Evolutionary conservation across 92 coral and sea anemone species (phyloP).

Genomic region (Pocillopora meandrina): DNA sequence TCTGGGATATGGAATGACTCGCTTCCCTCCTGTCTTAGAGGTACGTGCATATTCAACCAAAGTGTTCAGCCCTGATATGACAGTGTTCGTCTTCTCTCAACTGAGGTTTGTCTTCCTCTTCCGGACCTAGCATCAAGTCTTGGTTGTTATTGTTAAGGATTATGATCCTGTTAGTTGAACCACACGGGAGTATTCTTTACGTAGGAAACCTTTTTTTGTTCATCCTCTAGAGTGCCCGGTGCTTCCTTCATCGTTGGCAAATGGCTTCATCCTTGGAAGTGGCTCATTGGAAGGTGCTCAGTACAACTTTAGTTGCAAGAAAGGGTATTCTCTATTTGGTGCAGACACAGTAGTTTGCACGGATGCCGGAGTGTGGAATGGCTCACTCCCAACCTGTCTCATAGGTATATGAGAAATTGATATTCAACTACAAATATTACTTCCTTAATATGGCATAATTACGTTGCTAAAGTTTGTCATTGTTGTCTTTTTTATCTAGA

Average conservation of each 20-base stretch:
- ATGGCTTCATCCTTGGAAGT: slow-evolving; percentile 25
- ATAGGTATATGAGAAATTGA: slow-evolving; percentile 7
- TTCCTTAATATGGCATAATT: not conserved
- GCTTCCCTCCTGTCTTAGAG: slow-evolving; percentile 33
- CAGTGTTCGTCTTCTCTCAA: too few relatives aligned
- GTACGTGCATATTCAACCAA: not conserved
- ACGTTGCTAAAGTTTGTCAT: not conserved
- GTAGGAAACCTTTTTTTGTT: not conserved
- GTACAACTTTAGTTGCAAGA: slow-evolving; percentile 20
- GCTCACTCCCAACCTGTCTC: slow-evolving; percentile 23
- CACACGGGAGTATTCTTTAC: too few relatives aligned
- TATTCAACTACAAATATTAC: too few relatives aligned
- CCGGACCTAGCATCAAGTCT: too few relatives aligned
- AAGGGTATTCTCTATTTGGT: slow-evolving; percentile 34
- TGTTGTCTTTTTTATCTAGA: not conserved
- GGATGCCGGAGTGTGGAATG: slow-evolving; percentile 36
- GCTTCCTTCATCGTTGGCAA: not conserved
- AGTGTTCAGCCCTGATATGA: too few relatives aligned
- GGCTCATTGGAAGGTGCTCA: slow-evolving; percentile 36
- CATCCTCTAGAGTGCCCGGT: slow-evolving; percentile 21
- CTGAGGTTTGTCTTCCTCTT: too few relatives aligned
- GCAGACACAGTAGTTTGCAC: slow-evolving; percentile 14
- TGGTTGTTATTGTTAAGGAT: too few relatives aligned
- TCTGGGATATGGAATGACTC: slow-evolving; percentile 17
- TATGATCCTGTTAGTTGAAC: too few relatives aligned